These are phyloP conservation scores for Drosophila rufa DNA, from an alignment of 1,140 invertebrate genomes.

Conservation along the genomic window DNA sequence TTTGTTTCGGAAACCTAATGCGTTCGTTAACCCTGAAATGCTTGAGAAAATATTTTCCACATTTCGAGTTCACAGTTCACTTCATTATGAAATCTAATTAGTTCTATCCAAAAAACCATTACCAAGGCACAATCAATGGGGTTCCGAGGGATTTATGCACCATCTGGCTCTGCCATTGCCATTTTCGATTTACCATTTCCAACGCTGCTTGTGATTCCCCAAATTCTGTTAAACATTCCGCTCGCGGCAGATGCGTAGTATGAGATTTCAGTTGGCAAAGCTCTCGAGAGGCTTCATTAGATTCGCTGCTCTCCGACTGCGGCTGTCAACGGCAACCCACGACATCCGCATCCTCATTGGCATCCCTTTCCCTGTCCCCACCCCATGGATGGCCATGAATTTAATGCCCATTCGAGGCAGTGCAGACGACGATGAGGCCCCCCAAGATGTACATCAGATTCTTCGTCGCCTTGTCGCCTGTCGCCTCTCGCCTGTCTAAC, in stretches of 20 bases:
- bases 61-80: constrained; percentile 11
- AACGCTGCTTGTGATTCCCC: constrained; percentile 15
- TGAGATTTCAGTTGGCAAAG: constrained; percentile 36
- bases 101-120: background rate
- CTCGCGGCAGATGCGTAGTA: constrained; percentile 9
- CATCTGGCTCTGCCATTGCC: constrained; percentile 23
- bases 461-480: constrained; percentile 3
- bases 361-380: background rate
- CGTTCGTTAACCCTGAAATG: constrained; percentile 18
- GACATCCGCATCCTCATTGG: constrained; percentile 2
- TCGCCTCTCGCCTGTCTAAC: constrained; percentile 22
- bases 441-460: constrained; percentile 32
- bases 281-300: constrained; percentile 58
- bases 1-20: constrained; percentile 11
- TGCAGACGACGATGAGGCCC: background rate
- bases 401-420: constrained; percentile 8
- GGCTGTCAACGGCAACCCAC: constrained; percentile 47
- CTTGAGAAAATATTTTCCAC: background rate
- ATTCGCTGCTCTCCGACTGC: constrained; percentile 43
- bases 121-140: background rate
- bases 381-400: constrained; percentile 1
- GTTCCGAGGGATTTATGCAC: constrained; percentile 16
- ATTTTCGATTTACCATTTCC: constrained; percentile 19
- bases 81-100: constrained; percentile 27
- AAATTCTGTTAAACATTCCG: constrained; percentile 25